These are phyloP conservation scores for Arrhopalites spinosus DNA, from an alignment of 2,888 invertebrate genomes.

Conservation along the genomic window DNA sequence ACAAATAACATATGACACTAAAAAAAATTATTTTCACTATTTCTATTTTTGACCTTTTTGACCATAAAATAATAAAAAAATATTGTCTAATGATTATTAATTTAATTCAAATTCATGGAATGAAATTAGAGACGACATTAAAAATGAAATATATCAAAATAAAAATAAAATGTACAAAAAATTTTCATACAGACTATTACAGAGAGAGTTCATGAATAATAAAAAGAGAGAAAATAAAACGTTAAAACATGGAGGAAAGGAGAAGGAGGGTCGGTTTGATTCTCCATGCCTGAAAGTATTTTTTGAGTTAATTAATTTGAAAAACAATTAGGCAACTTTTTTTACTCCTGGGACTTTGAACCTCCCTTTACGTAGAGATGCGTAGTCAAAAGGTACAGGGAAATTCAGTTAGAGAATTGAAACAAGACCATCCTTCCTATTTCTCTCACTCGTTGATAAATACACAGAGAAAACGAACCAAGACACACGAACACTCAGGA, in stretches of 20 bases:
- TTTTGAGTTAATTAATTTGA: neutral
- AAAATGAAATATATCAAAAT: too few relatives aligned
- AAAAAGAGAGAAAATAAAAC: too few relatives aligned
- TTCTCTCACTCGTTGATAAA: neutral
- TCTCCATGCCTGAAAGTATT: neutral
- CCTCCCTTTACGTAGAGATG: neutral
- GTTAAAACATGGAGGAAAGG: too few relatives aligned
- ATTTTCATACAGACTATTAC: too few relatives aligned
- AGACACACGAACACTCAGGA: neutral
- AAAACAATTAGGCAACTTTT: neutral
- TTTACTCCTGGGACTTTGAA: neutral
- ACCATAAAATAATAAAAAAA: too few relatives aligned
- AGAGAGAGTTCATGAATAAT: too few relatives aligned
- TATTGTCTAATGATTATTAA: too few relatives aligned
- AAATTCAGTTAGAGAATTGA: neutral
- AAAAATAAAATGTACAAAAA: too few relatives aligned
- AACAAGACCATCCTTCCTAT: neutral
- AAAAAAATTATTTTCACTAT: neutral
- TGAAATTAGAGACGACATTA: too few relatives aligned
- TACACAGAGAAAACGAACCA: neutral
- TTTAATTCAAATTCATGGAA: too few relatives aligned
- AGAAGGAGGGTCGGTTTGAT: neutral
- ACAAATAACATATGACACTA: neutral
- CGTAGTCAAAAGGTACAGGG: constrained; percentile 5
- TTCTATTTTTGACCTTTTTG: too few relatives aligned